Conservation (phyloP, 1,140 invertebrate genomes). For the Diachasmimorpha longicaudata region DNA sequence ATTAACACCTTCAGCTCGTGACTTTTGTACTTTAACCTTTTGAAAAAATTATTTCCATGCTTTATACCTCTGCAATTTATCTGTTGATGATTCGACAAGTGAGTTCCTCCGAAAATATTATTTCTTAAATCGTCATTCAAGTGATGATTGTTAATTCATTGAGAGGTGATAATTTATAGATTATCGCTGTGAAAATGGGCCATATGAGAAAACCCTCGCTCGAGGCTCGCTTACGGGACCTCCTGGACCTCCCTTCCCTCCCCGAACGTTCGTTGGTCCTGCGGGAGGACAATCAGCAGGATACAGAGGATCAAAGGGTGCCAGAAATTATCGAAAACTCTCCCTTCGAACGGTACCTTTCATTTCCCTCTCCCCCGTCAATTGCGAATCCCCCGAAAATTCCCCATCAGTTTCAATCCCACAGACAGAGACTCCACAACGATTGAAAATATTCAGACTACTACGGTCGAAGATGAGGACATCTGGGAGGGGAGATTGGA, state of each 20-base stretch:
- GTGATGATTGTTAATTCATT: neutral
- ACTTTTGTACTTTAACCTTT: neutral
- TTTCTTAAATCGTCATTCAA: neutral
- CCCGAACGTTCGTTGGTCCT: neutral
- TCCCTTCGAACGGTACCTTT: constrained; percentile 8
- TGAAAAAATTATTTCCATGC: constrained; percentile 12
- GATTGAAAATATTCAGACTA: neutral
- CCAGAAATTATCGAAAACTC: neutral
- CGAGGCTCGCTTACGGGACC: constrained; percentile 17
- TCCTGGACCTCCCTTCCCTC: constrained; percentile 10
- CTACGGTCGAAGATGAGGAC: neutral
- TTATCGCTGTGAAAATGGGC: neutral
- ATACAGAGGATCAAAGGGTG: neutral
- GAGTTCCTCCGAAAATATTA: neutral
- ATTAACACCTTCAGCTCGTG: constrained; percentile 8
- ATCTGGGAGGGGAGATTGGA: neutral
- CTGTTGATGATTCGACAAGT: constrained; percentile 9
- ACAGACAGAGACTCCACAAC: neutral
- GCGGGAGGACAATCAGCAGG: neutral
- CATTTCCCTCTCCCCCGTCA: neutral
- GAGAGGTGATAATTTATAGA: neutral
- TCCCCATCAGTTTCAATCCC: constrained; percentile 15
- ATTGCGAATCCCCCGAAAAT: neutral
- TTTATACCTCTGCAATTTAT: neutral
- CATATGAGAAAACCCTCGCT: neutral